Conservation (phyloP, 2,797 vertebrate species). For the Glyptemys insculpta region DNA sequence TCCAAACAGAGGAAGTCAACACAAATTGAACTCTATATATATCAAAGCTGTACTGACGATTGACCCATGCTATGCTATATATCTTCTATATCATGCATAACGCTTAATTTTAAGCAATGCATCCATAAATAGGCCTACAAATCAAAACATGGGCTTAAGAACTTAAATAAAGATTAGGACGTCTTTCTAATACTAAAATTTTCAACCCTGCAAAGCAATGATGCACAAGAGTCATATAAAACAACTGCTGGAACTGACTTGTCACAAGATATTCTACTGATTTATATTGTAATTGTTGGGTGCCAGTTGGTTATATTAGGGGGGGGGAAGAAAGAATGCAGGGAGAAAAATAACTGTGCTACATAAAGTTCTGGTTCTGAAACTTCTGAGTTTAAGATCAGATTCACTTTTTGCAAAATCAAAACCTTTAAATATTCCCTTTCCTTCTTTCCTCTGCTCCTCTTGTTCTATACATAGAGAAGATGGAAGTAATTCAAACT, state of each 20-base stretch:
- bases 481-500: constrained; percentile 82
- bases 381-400: neutral
- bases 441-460: constrained; percentile 32
- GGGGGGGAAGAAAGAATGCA: neutral
- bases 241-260: constrained; percentile 12
- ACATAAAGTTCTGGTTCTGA: neutral
- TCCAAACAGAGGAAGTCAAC: constrained; percentile 51
- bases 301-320: neutral
- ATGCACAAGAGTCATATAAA: constrained; percentile 21
- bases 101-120: neutral
- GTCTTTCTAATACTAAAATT: neutral
- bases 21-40: constrained; percentile 45
- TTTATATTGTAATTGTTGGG: constrained; percentile 5
- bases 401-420: neutral
- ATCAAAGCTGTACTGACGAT: constrained; percentile 21
- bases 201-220: neutral
- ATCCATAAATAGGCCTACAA: neutral
- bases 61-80: neutral
- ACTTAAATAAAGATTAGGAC: neutral
- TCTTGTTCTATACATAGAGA: constrained; percentile 68
- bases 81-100: neutral
- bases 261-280: constrained; percentile 16
- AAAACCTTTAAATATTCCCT: constrained; percentile 3
- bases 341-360: constrained; percentile 11
- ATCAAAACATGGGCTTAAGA: neutral